Conservation (phyloP, 2,797 vertebrate genomes). For the Megalops cyprinoides region DNA sequence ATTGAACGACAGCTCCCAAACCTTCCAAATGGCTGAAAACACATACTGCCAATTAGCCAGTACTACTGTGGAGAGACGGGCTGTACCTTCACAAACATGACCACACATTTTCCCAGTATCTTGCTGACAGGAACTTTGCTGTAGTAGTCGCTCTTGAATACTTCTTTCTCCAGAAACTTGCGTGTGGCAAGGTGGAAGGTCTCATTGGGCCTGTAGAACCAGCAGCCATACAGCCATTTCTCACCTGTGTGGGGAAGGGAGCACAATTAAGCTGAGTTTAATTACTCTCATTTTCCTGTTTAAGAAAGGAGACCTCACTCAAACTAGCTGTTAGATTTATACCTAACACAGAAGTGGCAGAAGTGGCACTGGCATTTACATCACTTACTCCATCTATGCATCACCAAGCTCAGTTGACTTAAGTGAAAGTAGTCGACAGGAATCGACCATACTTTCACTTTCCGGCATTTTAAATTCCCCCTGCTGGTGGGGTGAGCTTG, state of each 20-base stretch:
- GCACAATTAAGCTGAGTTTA: not conserved
- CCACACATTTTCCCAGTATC: constrained; percentile 93
- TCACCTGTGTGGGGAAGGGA: constrained; percentile 74
- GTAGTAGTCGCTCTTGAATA: constrained; percentile 97
- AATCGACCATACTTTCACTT: too few relatives aligned
- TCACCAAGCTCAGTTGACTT: too few relatives aligned
- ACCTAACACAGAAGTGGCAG: too few relatives aligned
- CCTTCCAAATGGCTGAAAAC: not conserved
- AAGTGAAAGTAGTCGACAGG: too few relatives aligned
- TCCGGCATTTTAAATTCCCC: too few relatives aligned
- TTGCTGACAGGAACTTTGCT: constrained; percentile 91
- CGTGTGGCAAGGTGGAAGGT: constrained; percentile 95
- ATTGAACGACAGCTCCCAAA: not conserved
- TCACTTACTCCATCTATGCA: too few relatives aligned
- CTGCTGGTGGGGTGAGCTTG: too few relatives aligned
- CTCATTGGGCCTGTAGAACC: constrained; percentile 97
- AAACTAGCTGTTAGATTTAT: too few relatives aligned
- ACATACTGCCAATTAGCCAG: not conserved
- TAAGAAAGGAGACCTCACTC: not conserved
- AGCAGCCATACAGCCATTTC: constrained; percentile 95
- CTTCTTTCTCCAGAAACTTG: constrained; percentile 97
- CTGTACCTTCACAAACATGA: constrained; percentile 96
- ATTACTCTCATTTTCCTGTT: not conserved
- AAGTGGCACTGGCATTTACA: too few relatives aligned
- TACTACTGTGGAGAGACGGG: not conserved